Percentiles rank a stretch among this genome's conserved stretches.
Evolutionary conservation across 1,140 invertebrate genomes (phyloP).

Genomic region (Drosophila subpulchrella): DNA sequence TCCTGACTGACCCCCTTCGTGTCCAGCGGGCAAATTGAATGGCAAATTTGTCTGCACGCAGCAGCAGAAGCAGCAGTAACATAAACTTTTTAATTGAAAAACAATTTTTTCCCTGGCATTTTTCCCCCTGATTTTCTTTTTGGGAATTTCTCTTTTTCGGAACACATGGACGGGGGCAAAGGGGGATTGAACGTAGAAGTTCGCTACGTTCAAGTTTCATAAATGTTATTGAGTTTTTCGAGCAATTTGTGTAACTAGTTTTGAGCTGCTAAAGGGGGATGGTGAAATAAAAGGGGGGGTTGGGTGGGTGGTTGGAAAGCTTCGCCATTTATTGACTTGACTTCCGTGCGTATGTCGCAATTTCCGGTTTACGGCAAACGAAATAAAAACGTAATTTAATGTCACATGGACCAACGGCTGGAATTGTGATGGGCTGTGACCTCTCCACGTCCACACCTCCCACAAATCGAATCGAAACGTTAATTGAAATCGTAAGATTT

Average conservation of each 20-base stretch:
- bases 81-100: constrained; percentile 83
- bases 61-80: constrained; percentile 58
- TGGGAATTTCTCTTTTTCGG: constrained; percentile 40
- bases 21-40: constrained; percentile 75
- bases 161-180: constrained; percentile 11
- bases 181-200: constrained; percentile 15
- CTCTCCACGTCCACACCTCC: constrained; percentile 1
- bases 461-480: constrained; percentile 14
- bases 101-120: constrained; percentile 69
- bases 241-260: constrained; percentile 76
- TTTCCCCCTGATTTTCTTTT: constrained; percentile 52
- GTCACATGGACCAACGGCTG: constrained; percentile 39
- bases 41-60: constrained; percentile 76
- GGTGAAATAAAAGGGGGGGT: not conserved
- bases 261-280: constrained; percentile 2
- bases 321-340: constrained; percentile 76
- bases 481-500: constrained; percentile 79
- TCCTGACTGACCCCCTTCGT: constrained; percentile 31
- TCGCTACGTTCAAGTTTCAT: constrained; percentile 74
- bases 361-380: constrained; percentile 80
- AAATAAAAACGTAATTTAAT: constrained; percentile 82
- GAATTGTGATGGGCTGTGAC: constrained; percentile 41
- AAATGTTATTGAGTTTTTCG: constrained; percentile 70
- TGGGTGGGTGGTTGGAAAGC: constrained; percentile 14
- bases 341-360: constrained; percentile 82